phyloP scores from a whole-genome alignment of 2,113 vertebrate species.

The Macrotus californicus region DNA sequence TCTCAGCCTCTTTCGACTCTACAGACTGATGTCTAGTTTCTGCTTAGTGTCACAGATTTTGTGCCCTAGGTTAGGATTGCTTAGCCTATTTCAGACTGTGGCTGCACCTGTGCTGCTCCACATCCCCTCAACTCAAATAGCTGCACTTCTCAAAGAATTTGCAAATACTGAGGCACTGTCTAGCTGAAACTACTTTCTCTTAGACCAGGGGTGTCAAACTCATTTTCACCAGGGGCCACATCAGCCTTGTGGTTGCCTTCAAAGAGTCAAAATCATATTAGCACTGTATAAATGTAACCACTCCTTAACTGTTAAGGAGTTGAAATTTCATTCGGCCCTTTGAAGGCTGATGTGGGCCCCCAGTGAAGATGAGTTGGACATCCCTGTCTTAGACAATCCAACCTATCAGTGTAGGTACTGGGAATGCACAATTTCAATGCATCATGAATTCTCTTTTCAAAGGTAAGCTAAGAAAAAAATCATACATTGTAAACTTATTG shows the following conservation, averaged over 20 bases:
- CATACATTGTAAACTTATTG: background rate
- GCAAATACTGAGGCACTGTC: background rate
- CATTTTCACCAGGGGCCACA: too few species aligned
- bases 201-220: too few species aligned
- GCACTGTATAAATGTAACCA: too few species aligned
- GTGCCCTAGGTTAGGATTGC: too few species aligned
- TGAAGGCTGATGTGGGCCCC: too few species aligned
- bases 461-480: background rate
- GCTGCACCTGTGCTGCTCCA: background rate
- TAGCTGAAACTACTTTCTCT: background rate
- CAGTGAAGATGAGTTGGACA: too few species aligned
- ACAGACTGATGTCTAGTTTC: background rate
- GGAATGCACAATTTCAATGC: background rate
- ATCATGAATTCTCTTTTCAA: background rate
- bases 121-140: background rate
- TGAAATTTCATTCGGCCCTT: too few species aligned
- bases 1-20: background rate
- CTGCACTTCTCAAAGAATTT: background rate
- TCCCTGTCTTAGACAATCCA: background rate
- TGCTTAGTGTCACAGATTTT: background rate
- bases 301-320: too few species aligned
- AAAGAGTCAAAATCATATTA: too few species aligned
- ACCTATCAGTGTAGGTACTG: background rate
- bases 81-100: background rate
- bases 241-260: too few species aligned